These are phyloP conservation scores for Glaucomys volans DNA, from an alignment of 2,113 vertebrate species.

Conservation along the genomic window DNA sequence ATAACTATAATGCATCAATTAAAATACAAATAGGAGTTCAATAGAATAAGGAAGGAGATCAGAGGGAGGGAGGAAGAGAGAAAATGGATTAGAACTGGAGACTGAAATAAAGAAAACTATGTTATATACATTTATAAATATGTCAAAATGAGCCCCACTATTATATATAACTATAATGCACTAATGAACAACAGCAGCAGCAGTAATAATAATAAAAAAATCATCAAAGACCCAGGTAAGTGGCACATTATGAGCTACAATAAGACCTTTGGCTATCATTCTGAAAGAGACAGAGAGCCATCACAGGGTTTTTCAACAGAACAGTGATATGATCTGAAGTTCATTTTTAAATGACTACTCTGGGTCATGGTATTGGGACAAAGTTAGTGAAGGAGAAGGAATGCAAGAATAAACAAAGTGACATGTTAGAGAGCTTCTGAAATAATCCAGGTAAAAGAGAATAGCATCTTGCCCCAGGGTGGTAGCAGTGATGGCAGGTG, in stretches of 20 bases:
- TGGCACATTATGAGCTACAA: neutral
- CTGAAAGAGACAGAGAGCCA: neutral
- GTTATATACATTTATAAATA: too few relatives aligned
- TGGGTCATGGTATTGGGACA: neutral
- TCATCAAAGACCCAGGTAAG: neutral
- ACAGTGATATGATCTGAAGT: neutral
- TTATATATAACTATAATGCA: too few relatives aligned
- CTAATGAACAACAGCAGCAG: too few relatives aligned
- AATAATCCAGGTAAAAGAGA: neutral
- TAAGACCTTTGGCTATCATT: neutral
- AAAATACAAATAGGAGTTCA: too few relatives aligned
- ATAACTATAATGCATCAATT: too few relatives aligned
- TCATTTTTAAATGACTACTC: neutral
- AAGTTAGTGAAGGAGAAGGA: neutral
- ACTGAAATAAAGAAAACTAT: too few relatives aligned
- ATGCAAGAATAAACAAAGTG: neutral
- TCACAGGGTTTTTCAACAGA: neutral
- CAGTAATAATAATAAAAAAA: neutral
- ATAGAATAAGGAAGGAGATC: too few relatives aligned
- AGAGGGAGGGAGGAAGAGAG: too few relatives aligned
- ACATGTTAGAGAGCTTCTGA: neutral
- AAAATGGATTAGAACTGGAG: too few relatives aligned
- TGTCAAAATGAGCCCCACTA: too few relatives aligned
- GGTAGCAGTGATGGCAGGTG: neutral
- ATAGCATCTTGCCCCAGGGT: neutral